Evolutionary conservation across 2,888 invertebrate genomes (phyloP).

Genomic region (Molorchus minor): DNA sequence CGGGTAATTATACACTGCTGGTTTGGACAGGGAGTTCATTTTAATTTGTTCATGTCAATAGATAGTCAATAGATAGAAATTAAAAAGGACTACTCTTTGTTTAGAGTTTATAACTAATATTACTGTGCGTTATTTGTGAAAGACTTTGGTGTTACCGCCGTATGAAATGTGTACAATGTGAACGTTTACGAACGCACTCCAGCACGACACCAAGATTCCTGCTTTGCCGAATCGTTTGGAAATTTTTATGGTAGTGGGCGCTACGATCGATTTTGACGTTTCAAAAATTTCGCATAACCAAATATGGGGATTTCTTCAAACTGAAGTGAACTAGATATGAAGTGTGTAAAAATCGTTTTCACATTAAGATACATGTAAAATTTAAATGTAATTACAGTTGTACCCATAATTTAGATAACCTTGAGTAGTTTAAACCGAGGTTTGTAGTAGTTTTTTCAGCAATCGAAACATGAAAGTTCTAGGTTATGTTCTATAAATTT

Average conservation of each 20-base stretch:
- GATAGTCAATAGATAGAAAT: too few relatives aligned
- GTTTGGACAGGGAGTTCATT: too few relatives aligned
- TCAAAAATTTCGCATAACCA: constrained; percentile 63
- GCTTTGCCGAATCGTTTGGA: constrained; percentile 13
- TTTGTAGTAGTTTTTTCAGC: constrained; percentile 35
- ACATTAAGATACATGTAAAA: constrained; percentile 40
- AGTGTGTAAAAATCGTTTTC: constrained; percentile 47
- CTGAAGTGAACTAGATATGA: constrained; percentile 56
- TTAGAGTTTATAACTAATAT: too few relatives aligned
- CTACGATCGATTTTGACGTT: constrained; percentile 56
- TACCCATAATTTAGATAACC: constrained; percentile 31
- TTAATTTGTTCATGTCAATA: too few relatives aligned
- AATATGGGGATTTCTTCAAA: constrained; percentile 61
- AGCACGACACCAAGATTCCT: too few relatives aligned
- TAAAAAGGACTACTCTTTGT: too few relatives aligned
- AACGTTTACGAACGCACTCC: too few relatives aligned
- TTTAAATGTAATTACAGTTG: constrained; percentile 46
- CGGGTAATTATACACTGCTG: too few relatives aligned
- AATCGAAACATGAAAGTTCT: constrained; percentile 44
- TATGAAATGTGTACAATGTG: too few relatives aligned
- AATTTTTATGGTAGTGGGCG: constrained; percentile 24
- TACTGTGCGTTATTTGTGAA: too few relatives aligned
- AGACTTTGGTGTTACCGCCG: too few relatives aligned
- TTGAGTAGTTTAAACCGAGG: constrained; percentile 37
- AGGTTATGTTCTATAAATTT: constrained; percentile 51